Conservation (phyloP, 2,888 invertebrate genomes). For the Dynastes grantii region DNA sequence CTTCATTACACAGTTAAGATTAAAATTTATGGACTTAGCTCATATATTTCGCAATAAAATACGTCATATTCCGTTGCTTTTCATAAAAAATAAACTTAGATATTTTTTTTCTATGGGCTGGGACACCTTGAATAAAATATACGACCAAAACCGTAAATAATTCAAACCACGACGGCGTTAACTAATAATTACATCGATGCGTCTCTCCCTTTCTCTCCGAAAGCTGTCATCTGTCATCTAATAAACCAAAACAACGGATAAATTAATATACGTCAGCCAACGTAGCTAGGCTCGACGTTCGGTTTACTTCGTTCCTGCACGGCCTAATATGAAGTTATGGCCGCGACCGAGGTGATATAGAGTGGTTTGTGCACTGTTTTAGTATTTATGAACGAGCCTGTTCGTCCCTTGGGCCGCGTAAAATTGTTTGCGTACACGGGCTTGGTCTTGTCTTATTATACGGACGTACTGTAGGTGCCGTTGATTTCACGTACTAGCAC, state of each 20-base stretch:
- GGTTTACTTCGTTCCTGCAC: background rate
- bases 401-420: conserved; percentile 31
- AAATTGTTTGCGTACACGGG: conserved; percentile 38
- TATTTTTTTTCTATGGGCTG: no score
- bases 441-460: conserved; percentile 7
- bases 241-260: conserved; percentile 23
- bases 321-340: conserved; percentile 37
- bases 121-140: no score
- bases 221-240: background rate
- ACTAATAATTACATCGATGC: background rate
- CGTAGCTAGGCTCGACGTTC: background rate
- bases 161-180: background rate
- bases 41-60: no score
- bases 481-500: background rate
- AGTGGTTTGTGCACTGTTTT: conserved; percentile 43
- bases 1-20: no score
- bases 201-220: background rate
- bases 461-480: background rate
- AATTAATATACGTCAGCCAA: conserved; percentile 22
- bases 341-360: conserved; percentile 34
- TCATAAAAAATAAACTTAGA: no score
- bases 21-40: no score
- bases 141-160: no score
- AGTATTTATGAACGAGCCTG: conserved; percentile 40
- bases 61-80: no score